Conservation (phyloP, 2,888 invertebrate species). For the Lasioglossum villosulum region DNA sequence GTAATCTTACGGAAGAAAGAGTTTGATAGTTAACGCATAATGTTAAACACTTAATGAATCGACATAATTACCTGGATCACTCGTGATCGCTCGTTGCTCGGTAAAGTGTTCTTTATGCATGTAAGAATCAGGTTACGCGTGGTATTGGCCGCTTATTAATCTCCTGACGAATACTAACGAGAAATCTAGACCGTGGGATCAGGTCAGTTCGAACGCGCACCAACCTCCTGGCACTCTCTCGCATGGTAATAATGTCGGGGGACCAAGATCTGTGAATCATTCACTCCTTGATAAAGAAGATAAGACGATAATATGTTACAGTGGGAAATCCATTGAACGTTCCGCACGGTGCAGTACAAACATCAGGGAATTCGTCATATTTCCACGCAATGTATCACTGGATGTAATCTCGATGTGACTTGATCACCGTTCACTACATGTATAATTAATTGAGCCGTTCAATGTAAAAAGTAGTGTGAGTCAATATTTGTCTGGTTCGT, state of each 20-base stretch:
- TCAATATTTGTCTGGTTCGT: too few species aligned
- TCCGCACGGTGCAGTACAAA: neutral
- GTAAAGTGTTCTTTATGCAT: neutral
- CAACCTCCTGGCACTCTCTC: constrained; percentile 13
- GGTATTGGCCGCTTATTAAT: constrained; percentile 16
- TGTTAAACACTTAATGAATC: neutral
- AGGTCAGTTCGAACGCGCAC: constrained; percentile 16
- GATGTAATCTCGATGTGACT: neutral
- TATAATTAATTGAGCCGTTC: too few species aligned
- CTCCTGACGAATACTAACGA: constrained; percentile 19
- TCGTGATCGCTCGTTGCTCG: neutral
- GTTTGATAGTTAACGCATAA: neutral
- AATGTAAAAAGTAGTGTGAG: too few species aligned
- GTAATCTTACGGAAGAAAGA: too few species aligned
- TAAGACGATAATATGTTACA: neutral
- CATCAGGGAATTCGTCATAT: neutral
- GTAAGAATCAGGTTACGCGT: constrained; percentile 1
- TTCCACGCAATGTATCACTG: neutral
- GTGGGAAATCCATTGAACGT: neutral
- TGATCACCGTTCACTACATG: too few species aligned
- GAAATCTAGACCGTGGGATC: constrained; percentile 21
- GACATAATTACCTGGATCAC: neutral
- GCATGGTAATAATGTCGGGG: neutral
- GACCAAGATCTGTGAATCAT: constrained; percentile 6
- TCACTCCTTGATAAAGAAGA: constrained; percentile 14